These are phyloP conservation scores for Sthenelais limicola DNA, from an alignment of 2,888 invertebrate species.

Conservation along the genomic window DNA sequence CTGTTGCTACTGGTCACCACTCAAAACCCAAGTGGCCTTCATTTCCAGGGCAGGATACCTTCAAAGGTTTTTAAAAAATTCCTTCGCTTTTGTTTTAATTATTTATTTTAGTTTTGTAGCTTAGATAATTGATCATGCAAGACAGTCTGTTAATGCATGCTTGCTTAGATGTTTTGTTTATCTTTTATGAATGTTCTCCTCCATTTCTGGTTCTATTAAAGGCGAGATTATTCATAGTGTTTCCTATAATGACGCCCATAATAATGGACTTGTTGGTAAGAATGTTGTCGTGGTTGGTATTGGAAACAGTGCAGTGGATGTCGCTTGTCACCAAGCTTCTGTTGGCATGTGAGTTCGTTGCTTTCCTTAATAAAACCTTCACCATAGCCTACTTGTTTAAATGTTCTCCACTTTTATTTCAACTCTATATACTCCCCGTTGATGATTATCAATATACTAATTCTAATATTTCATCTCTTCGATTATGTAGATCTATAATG, in stretches of 20 bases:
- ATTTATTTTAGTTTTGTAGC: too few relatives aligned
- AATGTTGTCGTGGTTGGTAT: slow-evolving; percentile 67
- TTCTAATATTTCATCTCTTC: too few relatives aligned
- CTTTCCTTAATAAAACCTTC: too few relatives aligned
- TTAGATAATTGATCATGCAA: too few relatives aligned
- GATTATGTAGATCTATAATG: too few relatives aligned
- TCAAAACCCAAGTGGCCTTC: slow-evolving; percentile 60
- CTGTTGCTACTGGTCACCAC: slow-evolving; percentile 68
- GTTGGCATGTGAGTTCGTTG: slow-evolving; percentile 58
- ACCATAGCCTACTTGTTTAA: too few relatives aligned
- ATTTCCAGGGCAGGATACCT: slow-evolving; percentile 65
- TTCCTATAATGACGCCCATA: slow-evolving; percentile 62
- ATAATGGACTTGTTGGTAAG: slow-evolving; percentile 62
- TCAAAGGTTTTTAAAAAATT: slow-evolving; percentile 66
- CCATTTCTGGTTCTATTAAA: slow-evolving; percentile 46
- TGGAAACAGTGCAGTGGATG: slow-evolving; percentile 70
- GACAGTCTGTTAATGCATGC: too few relatives aligned
- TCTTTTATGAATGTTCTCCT: background rate
- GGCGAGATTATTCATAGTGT: slow-evolving; percentile 68
- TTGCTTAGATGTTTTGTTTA: background rate
- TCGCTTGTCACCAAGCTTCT: slow-evolving; percentile 62
- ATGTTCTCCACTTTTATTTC: too few relatives aligned
- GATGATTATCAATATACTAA: too few relatives aligned
- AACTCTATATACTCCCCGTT: too few relatives aligned
- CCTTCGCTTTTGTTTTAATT: background rate